Evolutionary conservation across 2,797 vertebrate genomes (phyloP).

Genomic region (Coracias cyanogaster): DNA sequence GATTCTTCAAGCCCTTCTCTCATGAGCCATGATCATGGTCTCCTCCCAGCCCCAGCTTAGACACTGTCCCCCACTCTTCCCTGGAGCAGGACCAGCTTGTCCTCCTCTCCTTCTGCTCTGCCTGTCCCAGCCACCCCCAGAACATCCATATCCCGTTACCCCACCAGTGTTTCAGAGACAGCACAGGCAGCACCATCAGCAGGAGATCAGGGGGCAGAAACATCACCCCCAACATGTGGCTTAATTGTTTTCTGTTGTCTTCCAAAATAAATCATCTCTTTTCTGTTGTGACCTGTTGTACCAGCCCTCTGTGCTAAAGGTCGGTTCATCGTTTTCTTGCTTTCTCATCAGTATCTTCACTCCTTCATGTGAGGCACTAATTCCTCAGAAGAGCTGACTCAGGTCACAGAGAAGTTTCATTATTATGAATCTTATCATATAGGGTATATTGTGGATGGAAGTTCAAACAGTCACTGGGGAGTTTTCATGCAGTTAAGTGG

Average conservation of each 20-base stretch:
- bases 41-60: neutral
- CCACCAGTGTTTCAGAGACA: neutral
- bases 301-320: neutral
- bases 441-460: neutral
- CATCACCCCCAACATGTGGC: neutral
- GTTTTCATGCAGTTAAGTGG: neutral
- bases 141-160: neutral
- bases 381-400: neutral
- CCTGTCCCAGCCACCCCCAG: neutral
- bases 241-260: neutral
- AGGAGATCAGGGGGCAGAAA: neutral
- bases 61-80: neutral
- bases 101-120: neutral
- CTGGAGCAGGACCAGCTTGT: neutral
- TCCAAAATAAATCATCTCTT: neutral
- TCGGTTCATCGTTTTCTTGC: neutral
- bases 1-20: neutral
- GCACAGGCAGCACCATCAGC: neutral
- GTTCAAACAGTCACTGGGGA: neutral
- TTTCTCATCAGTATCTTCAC: neutral
- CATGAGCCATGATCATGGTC: too few relatives aligned
- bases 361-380: neutral
- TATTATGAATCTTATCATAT: neutral
- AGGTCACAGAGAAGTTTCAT: neutral
- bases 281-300: neutral